Conservation (phyloP, 2,888 invertebrate species). For the Dilophus febrilis region DNA sequence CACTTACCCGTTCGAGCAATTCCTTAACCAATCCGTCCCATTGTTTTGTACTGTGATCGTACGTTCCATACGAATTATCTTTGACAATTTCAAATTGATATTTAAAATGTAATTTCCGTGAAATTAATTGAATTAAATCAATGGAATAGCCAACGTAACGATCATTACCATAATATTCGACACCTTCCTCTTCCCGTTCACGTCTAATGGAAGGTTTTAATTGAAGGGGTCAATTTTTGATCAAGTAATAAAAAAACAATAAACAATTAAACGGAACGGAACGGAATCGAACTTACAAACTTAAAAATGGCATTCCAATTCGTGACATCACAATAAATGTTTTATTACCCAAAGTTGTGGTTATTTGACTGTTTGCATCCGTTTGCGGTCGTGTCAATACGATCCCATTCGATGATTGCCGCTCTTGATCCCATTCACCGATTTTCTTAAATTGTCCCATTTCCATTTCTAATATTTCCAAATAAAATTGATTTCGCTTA, state of each 20-base stretch:
- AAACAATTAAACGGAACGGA: too few species aligned
- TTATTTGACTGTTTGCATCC: slow-evolving; percentile 39
- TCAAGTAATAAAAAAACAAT: too few species aligned
- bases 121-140: slow-evolving; percentile 33
- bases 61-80: slow-evolving; percentile 11
- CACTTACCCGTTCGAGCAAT: slow-evolving; percentile 10
- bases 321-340: slow-evolving; percentile 32
- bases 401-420: too few species aligned
- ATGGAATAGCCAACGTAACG: slow-evolving; percentile 34
- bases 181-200: not conserved
- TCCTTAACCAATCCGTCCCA: slow-evolving; percentile 15
- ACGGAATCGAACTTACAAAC: too few species aligned
- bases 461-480: slow-evolving; percentile 50
- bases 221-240: too few species aligned
- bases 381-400: slow-evolving; percentile 36
- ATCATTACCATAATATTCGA: slow-evolving; percentile 24
- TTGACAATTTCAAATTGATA: slow-evolving; percentile 14
- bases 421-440: slow-evolving; percentile 23
- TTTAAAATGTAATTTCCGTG: slow-evolving; percentile 20
- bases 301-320: too few species aligned
- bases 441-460: slow-evolving; percentile 39
- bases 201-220: too few species aligned
- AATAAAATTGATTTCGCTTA: slow-evolving; percentile 43
- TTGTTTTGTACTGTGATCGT: slow-evolving; percentile 9
- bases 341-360: slow-evolving; percentile 35